Conservation (phyloP, 2,797 vertebrate genomes). For the Smutsia temminckii region DNA sequence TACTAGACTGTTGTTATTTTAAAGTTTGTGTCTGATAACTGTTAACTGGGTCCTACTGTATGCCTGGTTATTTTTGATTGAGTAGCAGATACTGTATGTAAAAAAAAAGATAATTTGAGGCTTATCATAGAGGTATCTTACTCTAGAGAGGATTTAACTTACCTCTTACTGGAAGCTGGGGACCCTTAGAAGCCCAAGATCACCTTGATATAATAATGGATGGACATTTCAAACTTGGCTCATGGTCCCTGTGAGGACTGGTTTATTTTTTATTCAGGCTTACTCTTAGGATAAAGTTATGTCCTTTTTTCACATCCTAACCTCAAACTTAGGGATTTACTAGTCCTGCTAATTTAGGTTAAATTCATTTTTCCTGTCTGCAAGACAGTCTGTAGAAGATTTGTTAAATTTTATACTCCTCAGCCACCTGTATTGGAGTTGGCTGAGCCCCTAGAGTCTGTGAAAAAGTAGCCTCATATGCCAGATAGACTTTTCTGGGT, state of each 20-base stretch:
- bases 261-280: background rate
- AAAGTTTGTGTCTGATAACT: background rate
- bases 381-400: background rate
- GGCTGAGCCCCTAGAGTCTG: background rate
- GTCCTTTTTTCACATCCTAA: background rate
- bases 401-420: background rate
- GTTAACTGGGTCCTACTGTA: background rate
- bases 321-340: background rate
- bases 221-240: background rate
- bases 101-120: conserved; percentile 22
- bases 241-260: background rate
- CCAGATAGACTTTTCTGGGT: background rate
- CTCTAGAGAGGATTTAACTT: conserved; percentile 46
- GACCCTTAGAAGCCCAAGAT: background rate
- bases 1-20: conserved; percentile 37
- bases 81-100: background rate
- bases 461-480: background rate
- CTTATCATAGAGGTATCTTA: conserved; percentile 32
- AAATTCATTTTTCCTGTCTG: background rate
- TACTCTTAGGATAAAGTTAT: background rate
- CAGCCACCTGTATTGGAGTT: background rate
- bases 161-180: background rate
- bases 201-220: background rate
- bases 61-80: conserved; percentile 34
- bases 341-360: background rate